Conservation (phyloP, 2,113 vertebrate genomes). For the Cephalopterus ornatus region DNA sequence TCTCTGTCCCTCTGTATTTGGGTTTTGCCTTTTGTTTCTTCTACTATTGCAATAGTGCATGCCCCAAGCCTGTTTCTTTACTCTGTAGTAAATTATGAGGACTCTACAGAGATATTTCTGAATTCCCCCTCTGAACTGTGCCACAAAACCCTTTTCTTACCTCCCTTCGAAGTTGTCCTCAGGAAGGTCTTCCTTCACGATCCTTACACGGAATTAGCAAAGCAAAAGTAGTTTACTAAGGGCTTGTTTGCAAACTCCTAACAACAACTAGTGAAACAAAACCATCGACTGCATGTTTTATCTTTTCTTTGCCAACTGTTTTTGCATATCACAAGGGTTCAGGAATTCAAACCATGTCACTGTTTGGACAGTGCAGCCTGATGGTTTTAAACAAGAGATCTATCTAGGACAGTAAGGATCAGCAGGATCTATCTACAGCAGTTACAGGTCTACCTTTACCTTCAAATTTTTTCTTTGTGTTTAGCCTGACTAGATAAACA, state of each 20-base stretch:
- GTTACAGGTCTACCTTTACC: neutral
- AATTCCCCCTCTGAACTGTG: neutral
- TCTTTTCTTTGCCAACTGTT: neutral
- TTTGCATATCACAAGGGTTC: neutral
- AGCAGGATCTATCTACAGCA: neutral
- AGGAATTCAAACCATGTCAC: neutral
- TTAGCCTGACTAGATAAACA: neutral
- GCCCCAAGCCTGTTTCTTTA: neutral
- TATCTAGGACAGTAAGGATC: no score
- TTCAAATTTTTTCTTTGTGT: neutral
- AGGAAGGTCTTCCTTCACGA: neutral
- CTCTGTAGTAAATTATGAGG: neutral
- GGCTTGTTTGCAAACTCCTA: neutral
- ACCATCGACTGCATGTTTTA: neutral
- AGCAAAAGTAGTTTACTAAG: neutral
- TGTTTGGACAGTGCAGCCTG: neutral
- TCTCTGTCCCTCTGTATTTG: neutral
- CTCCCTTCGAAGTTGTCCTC: neutral
- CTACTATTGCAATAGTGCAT: neutral
- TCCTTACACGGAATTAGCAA: neutral
- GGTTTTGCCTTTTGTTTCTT: neutral
- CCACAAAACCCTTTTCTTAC: neutral
- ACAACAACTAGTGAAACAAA: neutral
- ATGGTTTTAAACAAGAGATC: neutral
- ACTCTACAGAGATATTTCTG: neutral